Evolutionary conservation across 2,797 vertebrate genomes (phyloP).

Genomic region (Pseudomugil gertrudae): DNA sequence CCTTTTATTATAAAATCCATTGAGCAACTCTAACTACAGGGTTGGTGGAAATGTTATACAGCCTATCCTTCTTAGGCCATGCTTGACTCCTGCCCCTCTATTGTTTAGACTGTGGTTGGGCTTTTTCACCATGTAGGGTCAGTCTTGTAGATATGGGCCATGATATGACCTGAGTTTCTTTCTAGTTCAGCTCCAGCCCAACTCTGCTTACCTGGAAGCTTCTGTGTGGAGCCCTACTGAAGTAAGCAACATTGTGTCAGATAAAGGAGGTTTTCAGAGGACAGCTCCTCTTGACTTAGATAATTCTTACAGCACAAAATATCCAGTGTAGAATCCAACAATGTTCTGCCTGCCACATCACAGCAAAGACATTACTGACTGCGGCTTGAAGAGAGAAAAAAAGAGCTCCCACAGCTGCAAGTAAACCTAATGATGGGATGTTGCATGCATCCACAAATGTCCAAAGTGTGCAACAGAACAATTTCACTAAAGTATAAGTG

Average conservation of each 20-base stretch:
- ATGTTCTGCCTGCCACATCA: slow-evolving; percentile 56
- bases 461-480: slow-evolving; percentile 30
- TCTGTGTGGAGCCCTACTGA: slow-evolving; percentile 32
- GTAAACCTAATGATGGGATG: slow-evolving; percentile 48
- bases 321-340: slow-evolving; percentile 26
- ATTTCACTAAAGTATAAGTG: slow-evolving; percentile 40
- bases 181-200: slow-evolving; percentile 33
- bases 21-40: slow-evolving; percentile 78
- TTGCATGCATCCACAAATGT: slow-evolving; percentile 36
- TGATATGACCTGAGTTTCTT: slow-evolving; percentile 55
- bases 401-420: slow-evolving; percentile 34
- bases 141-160: slow-evolving; percentile 52
- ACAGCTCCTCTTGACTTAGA: slow-evolving; percentile 34
- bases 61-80: slow-evolving; percentile 71
- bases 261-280: slow-evolving; percentile 51
- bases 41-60: slow-evolving; percentile 68
- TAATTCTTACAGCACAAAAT: slow-evolving; percentile 53
- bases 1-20: slow-evolving; percentile 81
- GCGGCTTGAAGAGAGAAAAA: slow-evolving; percentile 48
- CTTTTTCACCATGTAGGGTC: slow-evolving; percentile 56
- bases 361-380: slow-evolving; percentile 48
- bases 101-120: slow-evolving; percentile 74
- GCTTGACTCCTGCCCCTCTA: slow-evolving; percentile 63
- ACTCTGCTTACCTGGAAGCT: slow-evolving; percentile 34
- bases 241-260: slow-evolving; percentile 43